These are phyloP conservation scores for Drymodes brunneopygia DNA, from an alignment of 2,113 vertebrate species.

Conservation along the genomic window DNA sequence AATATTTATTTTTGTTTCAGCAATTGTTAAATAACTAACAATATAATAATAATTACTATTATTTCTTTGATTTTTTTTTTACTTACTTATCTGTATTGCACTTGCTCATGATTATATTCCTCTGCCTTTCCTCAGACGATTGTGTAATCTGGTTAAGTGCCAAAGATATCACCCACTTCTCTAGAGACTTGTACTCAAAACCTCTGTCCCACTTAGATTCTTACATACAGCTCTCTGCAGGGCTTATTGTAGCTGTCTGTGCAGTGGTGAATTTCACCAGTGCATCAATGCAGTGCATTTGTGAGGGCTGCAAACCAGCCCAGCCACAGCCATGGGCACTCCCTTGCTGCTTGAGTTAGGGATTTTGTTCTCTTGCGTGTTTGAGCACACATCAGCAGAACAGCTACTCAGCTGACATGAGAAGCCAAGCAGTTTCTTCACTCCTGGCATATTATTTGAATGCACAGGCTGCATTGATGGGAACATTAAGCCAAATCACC, in stretches of 20 bases:
- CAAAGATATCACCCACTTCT: background rate
- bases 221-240: background rate
- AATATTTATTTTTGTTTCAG: conserved; percentile 18
- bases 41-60: no score
- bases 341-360: background rate
- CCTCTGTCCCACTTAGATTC: background rate
- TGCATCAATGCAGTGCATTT: background rate
- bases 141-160: background rate
- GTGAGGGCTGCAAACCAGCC: background rate
- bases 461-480: background rate
- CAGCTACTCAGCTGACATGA: background rate
- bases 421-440: background rate
- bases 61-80: background rate
- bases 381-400: background rate
- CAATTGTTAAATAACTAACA: background rate
- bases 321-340: background rate
- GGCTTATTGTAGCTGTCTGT: background rate
- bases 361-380: background rate
- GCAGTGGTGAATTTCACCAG: background rate
- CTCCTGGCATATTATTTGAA: background rate
- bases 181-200: background rate
- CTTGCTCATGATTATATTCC: background rate
- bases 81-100: background rate
- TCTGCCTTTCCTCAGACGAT: background rate
- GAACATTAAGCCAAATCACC: background rate